Evolutionary conservation across 2,797 vertebrate genomes (phyloP).

Genomic region (Acomys russatus): DNA sequence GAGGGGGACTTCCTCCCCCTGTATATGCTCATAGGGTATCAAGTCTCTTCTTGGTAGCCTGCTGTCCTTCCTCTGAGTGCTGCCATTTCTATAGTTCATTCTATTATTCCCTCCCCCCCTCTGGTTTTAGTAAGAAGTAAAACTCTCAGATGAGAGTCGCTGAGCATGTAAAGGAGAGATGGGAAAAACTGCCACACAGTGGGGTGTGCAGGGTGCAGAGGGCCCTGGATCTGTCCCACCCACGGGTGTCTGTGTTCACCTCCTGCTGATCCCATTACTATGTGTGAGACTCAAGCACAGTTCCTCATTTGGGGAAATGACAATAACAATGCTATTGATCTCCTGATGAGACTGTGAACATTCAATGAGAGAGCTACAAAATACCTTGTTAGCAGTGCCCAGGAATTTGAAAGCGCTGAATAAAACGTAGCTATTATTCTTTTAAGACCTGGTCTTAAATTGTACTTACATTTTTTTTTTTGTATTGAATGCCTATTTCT

Average conservation of each 20-base stretch:
- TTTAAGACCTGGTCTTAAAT: not conserved
- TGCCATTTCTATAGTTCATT: too few relatives aligned
- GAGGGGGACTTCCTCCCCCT: too few relatives aligned
- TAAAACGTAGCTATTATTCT: not conserved
- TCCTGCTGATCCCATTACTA: not conserved
- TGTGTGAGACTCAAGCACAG: not conserved
- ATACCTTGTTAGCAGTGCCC: not conserved
- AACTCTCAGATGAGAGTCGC: not conserved
- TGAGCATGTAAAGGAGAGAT: not conserved
- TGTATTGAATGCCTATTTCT: not conserved
- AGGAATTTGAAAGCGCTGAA: not conserved
- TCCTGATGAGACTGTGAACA: not conserved
- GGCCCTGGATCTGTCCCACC: not conserved
- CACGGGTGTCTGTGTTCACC: not conserved
- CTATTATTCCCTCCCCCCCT: not conserved
- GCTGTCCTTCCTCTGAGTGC: too few relatives aligned
- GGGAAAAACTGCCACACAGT: not conserved
- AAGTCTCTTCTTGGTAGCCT: too few relatives aligned
- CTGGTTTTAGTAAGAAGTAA: not conserved
- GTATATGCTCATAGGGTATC: too few relatives aligned
- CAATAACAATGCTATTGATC: constrained; percentile 7
- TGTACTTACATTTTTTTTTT: not conserved
- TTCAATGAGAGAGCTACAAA: constrained; percentile 32
- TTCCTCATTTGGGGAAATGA: not conserved
- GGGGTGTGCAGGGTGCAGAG: not conserved